phyloP scores from a whole-genome alignment of 2,888 invertebrate species.

The Caenorhabditis angaria region DNA sequence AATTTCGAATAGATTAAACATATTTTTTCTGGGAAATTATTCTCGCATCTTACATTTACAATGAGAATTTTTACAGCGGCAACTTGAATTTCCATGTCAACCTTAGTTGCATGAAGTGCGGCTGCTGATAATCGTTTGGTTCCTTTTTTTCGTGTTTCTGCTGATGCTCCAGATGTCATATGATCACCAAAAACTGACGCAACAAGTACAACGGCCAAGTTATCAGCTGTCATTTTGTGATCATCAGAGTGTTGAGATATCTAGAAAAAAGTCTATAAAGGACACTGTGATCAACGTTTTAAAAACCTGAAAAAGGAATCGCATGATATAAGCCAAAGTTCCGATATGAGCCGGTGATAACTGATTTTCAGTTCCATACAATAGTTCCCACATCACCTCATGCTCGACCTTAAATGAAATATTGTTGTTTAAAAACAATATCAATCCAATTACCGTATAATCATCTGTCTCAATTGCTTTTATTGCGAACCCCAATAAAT shows the following conservation, averaged over 20 bases:
- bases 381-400: conserved; percentile 20
- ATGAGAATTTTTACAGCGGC: conserved; percentile 34
- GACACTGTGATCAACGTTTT: neutral
- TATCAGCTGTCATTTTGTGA: conserved; percentile 57
- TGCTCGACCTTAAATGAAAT: conserved; percentile 19
- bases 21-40: neutral
- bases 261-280: conserved; percentile 15
- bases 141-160: conserved; percentile 29
- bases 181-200: conserved; percentile 54
- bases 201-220: conserved; percentile 57
- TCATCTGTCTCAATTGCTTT: conserved; percentile 12
- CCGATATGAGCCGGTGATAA: conserved; percentile 29
- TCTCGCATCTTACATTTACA: conserved; percentile 24
- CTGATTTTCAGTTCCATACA: conserved; percentile 11
- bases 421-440: too few species aligned
- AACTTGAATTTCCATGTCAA: conserved; percentile 33
- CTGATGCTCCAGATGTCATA: conserved; percentile 20
- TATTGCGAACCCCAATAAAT: neutral
- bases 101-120: conserved; percentile 19
- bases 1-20: neutral
- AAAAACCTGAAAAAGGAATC: conserved; percentile 13
- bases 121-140: conserved; percentile 14
- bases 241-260: conserved; percentile 32
- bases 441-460: neutral
- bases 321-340: conserved; percentile 55